Evolutionary conservation across 2,888 invertebrate genomes (phyloP).

Genomic region (Drosophila formosana): DNA sequence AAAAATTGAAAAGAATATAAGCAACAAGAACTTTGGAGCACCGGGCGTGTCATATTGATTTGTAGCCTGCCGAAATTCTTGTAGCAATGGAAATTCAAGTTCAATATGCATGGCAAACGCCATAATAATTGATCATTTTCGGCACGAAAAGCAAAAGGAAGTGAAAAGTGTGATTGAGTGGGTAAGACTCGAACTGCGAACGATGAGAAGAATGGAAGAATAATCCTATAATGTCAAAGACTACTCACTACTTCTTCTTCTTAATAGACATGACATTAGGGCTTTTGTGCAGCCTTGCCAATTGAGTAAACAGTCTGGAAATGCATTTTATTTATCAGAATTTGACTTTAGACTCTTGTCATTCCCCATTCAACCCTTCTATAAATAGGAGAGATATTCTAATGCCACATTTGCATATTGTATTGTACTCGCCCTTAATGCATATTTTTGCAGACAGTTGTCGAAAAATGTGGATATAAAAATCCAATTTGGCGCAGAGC

Average conservation of each 20-base stretch:
- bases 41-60: constrained; percentile 41
- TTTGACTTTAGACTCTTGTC: not conserved
- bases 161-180: not conserved
- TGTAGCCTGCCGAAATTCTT: not conserved
- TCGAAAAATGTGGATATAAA: constrained; percentile 31
- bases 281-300: not conserved
- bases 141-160: not conserved
- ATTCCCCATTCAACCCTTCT: not conserved
- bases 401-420: constrained; percentile 14
- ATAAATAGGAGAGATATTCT: constrained; percentile 4
- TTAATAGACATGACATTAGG: not conserved
- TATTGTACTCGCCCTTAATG: not conserved
- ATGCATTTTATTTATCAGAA: constrained; percentile 3
- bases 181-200: not conserved
- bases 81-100: constrained; percentile 2
- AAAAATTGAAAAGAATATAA: not conserved
- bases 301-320: not conserved
- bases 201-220: no score
- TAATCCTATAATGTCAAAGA: not conserved
- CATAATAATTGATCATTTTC: not conserved
- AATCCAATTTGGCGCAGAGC: constrained; percentile 56
- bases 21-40: constrained; percentile 5
- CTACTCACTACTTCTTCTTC: not conserved
- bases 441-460: constrained; percentile 16
- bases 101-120: not conserved